A percentile compares a stretch with the other conserved stretches of the same genome.
Conservation (phyloP, 2,113 vertebrate genomes). For the Clarias gariepinus region DNA sequence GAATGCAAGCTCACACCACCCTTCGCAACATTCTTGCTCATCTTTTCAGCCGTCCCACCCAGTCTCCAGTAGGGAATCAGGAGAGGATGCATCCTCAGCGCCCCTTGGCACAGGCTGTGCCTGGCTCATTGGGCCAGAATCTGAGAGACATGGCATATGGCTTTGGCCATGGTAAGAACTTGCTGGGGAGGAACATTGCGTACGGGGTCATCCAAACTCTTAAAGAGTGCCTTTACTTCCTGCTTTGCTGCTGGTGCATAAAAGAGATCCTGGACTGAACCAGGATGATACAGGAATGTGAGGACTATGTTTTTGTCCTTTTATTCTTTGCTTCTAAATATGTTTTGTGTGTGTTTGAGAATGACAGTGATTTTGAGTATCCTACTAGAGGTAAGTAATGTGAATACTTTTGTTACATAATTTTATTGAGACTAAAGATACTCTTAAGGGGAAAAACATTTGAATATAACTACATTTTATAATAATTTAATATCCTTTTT, state of each 20-base stretch:
- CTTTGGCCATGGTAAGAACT: conserved; percentile 58
- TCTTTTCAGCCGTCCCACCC: conserved; percentile 32
- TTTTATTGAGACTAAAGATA: neutral
- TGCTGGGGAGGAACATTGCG: conserved; percentile 68
- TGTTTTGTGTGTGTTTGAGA: neutral
- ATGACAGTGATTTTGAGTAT: neutral
- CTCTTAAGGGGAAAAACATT: neutral
- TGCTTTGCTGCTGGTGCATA: conserved; percentile 93
- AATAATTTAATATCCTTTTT: no score
- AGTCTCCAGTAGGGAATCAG: neutral
- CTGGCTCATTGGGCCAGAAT: conserved; percentile 60
- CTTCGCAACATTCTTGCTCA: conserved; percentile 20
- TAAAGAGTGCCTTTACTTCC: conserved; percentile 79
- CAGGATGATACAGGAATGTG: conserved; percentile 30
- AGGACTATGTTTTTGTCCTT: neutral
- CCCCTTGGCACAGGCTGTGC: conserved; percentile 63
- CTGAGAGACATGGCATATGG: conserved; percentile 63
- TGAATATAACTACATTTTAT: no score
- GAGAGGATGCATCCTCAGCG: conserved; percentile 68
- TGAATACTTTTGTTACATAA: neutral
- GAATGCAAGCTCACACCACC: neutral
- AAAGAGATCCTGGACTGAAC: conserved; percentile 85
- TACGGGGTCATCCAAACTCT: conserved; percentile 73
- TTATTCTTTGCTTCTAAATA: neutral
- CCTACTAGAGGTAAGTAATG: neutral